Base-by-base conservation (phyloP, 2,888 invertebrate species). In the Blera fallax region DNA sequence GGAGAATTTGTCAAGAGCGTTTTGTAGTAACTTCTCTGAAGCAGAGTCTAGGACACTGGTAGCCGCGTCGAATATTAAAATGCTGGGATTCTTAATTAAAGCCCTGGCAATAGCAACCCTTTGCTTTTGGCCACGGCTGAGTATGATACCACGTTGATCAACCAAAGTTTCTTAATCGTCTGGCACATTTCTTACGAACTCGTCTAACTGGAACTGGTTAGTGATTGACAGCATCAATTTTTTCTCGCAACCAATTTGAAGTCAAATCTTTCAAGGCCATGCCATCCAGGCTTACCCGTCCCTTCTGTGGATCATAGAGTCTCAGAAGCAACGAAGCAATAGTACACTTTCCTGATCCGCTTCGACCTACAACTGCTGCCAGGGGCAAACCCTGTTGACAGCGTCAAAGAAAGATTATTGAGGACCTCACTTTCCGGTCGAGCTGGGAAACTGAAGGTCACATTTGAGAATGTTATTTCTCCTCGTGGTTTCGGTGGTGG, bases 61-160 rank as follows among this genome's bases (percentile, higher is more conserved):
- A 0, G 96, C 96, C 89, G 97, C 97, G 89, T 97, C 96, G 0
- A 95, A 91, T 8, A 95, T 91, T 27, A 95, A 91, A 18, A 97
- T 94, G 81, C 94, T 93, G 0, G 97, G 97, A 90, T 96, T 94
- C 18, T 95, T 92, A 11, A 97, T 94, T 40, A 97, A 93, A 0
- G 96, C 96, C 56, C 97, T 93, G 0, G 97, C 97, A 87, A 97
- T 96, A n/a, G 96, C 96, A 54, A 98, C 95, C 72, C 97, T 93
- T 90, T 97, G 97, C 90, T 97, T 97, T 92, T 98, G 97, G 0
- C 97, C 97, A 16, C 97, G n/a, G n/a, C n/a, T n/a, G 91, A 65
- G 94, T 95, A n/a, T n/a, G n/a, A n/a, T n/a, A n/a, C n/a, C n/a
- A n/a, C n/a, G n/a, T n/a, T n/a, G n/a, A n/a, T n/a, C n/a, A n/a